Evolutionary conservation across 2,797 vertebrate genomes (phyloP).

Genomic region (Neomorphus geoffroyi): DNA sequence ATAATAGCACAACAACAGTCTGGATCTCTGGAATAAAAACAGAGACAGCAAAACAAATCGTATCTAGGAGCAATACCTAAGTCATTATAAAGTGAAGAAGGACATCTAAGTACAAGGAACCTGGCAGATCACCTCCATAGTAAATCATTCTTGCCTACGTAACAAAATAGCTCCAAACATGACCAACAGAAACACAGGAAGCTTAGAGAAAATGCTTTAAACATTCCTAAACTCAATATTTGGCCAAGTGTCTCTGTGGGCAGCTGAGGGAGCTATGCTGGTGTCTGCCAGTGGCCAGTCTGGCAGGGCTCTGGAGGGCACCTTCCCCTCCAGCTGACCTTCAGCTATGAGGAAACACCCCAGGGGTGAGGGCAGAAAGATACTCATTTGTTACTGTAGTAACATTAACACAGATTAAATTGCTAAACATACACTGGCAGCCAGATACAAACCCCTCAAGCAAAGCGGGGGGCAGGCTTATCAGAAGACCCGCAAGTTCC

Average conservation of each 20-base stretch:
- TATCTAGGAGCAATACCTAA: not conserved
- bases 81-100: not conserved
- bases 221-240: not conserved
- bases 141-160: not conserved
- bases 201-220: not conserved
- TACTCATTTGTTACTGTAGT: not conserved
- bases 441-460: not conserved
- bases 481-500: not conserved
- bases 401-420: slow-evolving; percentile 5
- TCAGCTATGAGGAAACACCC: not conserved
- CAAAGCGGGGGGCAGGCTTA: not conserved
- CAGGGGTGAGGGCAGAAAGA: not conserved
- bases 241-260: not conserved
- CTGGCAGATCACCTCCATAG: not conserved
- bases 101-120: not conserved
- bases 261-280: not conserved
- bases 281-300: not conserved
- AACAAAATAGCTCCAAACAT: not conserved
- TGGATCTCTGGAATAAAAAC: not conserved
- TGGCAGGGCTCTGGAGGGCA: not conserved
- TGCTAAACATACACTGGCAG: not conserved
- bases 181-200: not conserved
- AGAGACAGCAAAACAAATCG: not conserved
- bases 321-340: slow-evolving; percentile 12
- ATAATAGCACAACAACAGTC: not conserved